Evolutionary conservation across 2,888 invertebrate genomes (phyloP), one percentile per base, ranked within the genome.

Genomic region (Tenodera sinensis): DNA sequence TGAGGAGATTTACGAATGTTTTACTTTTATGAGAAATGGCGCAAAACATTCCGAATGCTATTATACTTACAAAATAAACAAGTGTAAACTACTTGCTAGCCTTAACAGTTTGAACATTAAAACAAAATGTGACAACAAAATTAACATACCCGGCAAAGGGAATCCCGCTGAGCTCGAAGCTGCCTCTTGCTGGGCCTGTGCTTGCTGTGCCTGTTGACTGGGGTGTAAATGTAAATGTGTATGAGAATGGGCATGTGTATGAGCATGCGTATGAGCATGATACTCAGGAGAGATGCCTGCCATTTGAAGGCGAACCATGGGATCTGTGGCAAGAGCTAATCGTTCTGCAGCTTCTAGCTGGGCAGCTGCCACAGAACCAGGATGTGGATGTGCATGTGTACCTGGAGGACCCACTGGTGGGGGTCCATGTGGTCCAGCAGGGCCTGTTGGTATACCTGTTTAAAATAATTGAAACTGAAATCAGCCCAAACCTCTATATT

Each of bases 261-360:
- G 97, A 92, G 97, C 97, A 94, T 98, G 98, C 91, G 98, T 97
- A 94, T 98, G 98, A 92, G 97, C 97, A 94, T 98, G 98, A 94
- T 97, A 97, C 94, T 97, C 97, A 87, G 97, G 97, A 92, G 96
- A 96, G 92, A 97, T 96, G 93, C 98, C 97, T 92, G 98, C 98
- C 98, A 98, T 98, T 95, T 98, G 98, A 93, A 98, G 94, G 92
- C 98, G 97, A 91, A 96, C 97, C 97, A 98, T 97, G 91, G 98
- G 98, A 94, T 98, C 98, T 91, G 97, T 97, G 90, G 98, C 97
- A 92, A 97, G 94, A 90, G 97, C 97, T 91, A 97, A 94, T 91
- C 97, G 94, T 93, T 98, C 97, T 92, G 97, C 96, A 92, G 95
- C 96, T 92, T 96, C 96, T 90, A 96, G 93, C 93, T 96, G 96